Evolutionary conservation across 1,140 invertebrate genomes (phyloP).

Genomic region (Drosophila simulans): DNA sequence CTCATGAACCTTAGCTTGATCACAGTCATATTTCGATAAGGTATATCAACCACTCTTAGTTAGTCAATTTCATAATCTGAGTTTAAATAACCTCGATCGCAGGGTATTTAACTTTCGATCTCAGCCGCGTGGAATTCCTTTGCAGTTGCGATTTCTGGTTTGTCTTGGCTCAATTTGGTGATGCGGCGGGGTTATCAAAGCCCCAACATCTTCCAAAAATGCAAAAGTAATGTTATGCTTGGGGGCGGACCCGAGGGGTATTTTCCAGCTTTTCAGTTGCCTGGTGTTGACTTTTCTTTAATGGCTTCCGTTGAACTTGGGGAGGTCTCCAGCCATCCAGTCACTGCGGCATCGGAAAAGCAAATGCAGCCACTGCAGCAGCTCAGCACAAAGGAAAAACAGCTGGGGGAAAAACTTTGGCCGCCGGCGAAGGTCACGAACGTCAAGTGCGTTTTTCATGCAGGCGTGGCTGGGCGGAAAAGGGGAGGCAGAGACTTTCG

Average conservation of each 20-base stretch:
- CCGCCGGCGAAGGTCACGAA: slow-evolving; percentile 59
- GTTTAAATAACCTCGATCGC: not conserved
- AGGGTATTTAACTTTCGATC: slow-evolving; percentile 3
- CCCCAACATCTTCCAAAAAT: slow-evolving; percentile 62
- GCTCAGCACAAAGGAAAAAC: slow-evolving; percentile 6
- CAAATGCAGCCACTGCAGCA: slow-evolving; percentile 4
- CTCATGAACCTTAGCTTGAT: not conserved
- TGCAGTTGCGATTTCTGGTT: slow-evolving; percentile 26
- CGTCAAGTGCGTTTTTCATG: slow-evolving; percentile 68
- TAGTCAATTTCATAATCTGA: too few species aligned
- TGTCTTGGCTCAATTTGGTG: slow-evolving; percentile 33
- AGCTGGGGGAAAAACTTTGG: slow-evolving; percentile 27
- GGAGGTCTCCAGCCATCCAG: slow-evolving; percentile 17
- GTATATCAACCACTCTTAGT: too few species aligned
- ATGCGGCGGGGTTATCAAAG: slow-evolving; percentile 62
- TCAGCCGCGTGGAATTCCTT: not conserved
- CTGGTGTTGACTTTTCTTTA: slow-evolving; percentile 51
- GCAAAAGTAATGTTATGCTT: slow-evolving; percentile 63
- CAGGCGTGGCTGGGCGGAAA: slow-evolving; percentile 19
- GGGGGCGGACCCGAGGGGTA: slow-evolving; percentile 6
- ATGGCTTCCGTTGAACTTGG: slow-evolving; percentile 76
- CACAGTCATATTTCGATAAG: not conserved
- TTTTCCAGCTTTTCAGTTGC: slow-evolving; percentile 24
- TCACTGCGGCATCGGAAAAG: slow-evolving; percentile 13
- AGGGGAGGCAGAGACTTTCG: not conserved